These are phyloP conservation scores for Scrobipalpa costella DNA, from an alignment of 2,888 invertebrate genomes.

Conservation along the genomic window DNA sequence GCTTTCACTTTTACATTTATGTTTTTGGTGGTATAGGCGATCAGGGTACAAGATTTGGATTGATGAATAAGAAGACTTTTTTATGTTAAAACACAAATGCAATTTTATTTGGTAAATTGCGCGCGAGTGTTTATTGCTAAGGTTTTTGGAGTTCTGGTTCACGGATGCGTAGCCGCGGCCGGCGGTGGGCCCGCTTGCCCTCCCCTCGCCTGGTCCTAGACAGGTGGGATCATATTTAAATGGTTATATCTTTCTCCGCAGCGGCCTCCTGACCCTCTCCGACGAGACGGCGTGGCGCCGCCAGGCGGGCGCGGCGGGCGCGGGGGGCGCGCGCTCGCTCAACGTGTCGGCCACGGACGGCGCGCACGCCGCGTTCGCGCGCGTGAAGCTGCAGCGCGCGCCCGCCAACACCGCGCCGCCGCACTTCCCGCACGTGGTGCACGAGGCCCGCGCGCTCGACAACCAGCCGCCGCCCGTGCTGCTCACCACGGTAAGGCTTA, in stretches of 20 bases:
- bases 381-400: slow-evolving; percentile 88
- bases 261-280: slow-evolving; percentile 40
- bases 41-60: too few relatives aligned
- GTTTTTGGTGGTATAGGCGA: too few relatives aligned
- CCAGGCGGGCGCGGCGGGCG: slow-evolving; percentile 82
- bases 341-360: slow-evolving; percentile 98
- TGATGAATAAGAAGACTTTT: too few relatives aligned
- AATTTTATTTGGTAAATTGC: too few relatives aligned
- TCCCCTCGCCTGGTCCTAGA: too few relatives aligned
- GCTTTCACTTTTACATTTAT: too few relatives aligned
- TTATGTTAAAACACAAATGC: too few relatives aligned
- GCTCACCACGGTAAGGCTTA: slow-evolving; percentile 82
- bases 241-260: background rate
- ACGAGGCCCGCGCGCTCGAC: slow-evolving; percentile 91
- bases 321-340: slow-evolving; percentile 82
- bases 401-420: slow-evolving; percentile 91
- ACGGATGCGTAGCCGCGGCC: too few relatives aligned
- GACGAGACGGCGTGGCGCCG: slow-evolving; percentile 78
- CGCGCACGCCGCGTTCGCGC: slow-evolving; percentile 93
- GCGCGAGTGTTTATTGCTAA: too few relatives aligned
- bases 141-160: too few relatives aligned
- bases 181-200: too few relatives aligned
- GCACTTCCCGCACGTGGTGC: slow-evolving; percentile 87
- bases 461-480: slow-evolving; percentile 88
- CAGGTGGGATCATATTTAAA: too few relatives aligned